Evolutionary conservation across 2,888 invertebrate genomes (phyloP).

Genomic region (Andricus curvator): DNA sequence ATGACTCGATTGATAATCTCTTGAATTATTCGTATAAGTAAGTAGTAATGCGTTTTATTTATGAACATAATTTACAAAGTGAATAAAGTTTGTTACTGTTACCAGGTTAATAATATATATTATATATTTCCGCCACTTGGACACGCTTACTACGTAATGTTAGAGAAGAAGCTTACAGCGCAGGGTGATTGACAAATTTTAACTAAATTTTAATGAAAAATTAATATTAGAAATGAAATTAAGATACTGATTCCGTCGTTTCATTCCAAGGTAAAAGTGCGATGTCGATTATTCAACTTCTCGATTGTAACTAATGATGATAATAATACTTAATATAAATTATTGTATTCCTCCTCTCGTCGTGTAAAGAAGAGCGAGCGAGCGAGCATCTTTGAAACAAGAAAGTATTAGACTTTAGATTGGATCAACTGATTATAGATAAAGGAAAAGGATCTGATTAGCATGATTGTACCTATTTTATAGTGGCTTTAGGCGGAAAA

Average conservation of each 20-base stretch:
- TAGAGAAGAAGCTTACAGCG: conserved; percentile 41
- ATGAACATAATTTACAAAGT: conserved; percentile 74
- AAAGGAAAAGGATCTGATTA: conserved; percentile 32
- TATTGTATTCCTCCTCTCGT: too few species aligned
- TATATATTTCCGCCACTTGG: conserved; percentile 43
- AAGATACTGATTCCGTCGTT: conserved; percentile 17
- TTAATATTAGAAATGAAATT: background rate
- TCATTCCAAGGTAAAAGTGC: conserved; percentile 11
- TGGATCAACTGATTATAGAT: conserved; percentile 24
- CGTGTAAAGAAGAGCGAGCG: too few species aligned
- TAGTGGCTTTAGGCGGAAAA: conserved; percentile 23
- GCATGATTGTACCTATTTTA: conserved; percentile 10
- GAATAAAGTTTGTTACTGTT: conserved; percentile 75
- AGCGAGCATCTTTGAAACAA: background rate
- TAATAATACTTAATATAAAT: too few species aligned
- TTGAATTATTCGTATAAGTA: conserved; percentile 67
- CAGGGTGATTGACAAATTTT: conserved; percentile 43
- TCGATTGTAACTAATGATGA: conserved; percentile 5
- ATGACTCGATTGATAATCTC: conserved; percentile 74
- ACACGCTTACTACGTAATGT: conserved; percentile 13
- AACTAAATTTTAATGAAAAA: conserved; percentile 39
- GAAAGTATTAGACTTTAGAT: conserved; percentile 25
- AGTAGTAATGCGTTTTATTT: conserved; percentile 71
- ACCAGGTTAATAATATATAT: conserved; percentile 43
- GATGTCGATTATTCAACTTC: conserved; percentile 4